Conservation (phyloP, 2,797 vertebrate species). For the Alcedo quadribrachys region DNA sequence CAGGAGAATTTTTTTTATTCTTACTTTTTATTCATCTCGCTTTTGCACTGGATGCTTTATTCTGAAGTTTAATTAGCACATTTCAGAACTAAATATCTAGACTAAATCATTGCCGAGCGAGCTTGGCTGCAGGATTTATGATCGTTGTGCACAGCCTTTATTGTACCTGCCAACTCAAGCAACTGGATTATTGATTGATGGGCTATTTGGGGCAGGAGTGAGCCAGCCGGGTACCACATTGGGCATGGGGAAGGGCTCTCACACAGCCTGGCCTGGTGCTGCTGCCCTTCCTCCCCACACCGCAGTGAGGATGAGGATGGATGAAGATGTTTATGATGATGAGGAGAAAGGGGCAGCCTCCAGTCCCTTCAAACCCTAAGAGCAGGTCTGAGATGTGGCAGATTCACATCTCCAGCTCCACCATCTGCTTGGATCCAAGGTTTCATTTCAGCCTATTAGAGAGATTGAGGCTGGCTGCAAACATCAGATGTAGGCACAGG, state of each 20-base stretch:
- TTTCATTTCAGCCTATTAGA: background rate
- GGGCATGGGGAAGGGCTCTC: background rate
- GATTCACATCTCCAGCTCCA: background rate
- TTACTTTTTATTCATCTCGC: background rate
- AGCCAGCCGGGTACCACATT: rapidly evolving
- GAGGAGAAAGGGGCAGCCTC: background rate
- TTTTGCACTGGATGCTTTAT: background rate
- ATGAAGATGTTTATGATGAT: background rate
- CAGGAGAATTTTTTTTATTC: constrained; percentile 28
- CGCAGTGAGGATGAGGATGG: background rate
- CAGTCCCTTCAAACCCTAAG: background rate
- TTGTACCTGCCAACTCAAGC: background rate
- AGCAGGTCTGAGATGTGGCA: background rate
- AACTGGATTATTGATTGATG: background rate
- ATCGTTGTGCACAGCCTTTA: background rate
- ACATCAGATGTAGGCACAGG: constrained; percentile 46
- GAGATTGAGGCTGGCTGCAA: constrained; percentile 28
- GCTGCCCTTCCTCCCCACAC: background rate
- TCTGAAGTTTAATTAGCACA: constrained; percentile 38
- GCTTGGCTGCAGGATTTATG: constrained; percentile 14
- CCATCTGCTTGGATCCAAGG: background rate
- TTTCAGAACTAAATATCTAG: constrained; percentile 16
- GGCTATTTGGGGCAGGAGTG: rapidly evolving
- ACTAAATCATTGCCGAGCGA: background rate
- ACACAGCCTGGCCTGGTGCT: rapidly evolving